Percentiles rank a stretch among this genome's conserved stretches.
These are phyloP conservation scores for Xiphophorus couchianus DNA, from an alignment of 2,113 vertebrate species.

Conservation along the genomic window DNA sequence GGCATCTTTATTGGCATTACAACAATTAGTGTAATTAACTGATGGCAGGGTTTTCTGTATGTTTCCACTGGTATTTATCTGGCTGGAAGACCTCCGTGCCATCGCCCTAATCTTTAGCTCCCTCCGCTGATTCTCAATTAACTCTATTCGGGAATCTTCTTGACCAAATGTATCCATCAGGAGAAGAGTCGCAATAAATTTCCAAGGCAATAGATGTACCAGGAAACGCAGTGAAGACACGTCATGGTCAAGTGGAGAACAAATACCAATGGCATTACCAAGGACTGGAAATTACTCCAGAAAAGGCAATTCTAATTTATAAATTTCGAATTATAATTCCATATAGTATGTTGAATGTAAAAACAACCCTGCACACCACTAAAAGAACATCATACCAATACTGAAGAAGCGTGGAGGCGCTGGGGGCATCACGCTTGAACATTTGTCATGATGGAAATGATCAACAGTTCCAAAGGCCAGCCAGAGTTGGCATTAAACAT, in stretches of 20 bases:
- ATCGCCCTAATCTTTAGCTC: neutral
- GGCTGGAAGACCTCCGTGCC: neutral
- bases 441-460: neutral
- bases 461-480: neutral
- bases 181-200: neutral
- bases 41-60: neutral
- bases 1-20: too few species aligned
- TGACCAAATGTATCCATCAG: neutral
- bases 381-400: neutral
- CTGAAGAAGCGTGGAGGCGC: too few species aligned
- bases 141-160: neutral
- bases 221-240: neutral
- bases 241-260: neutral
- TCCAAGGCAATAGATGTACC: neutral
- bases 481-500: neutral
- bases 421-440: neutral
- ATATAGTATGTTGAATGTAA: neutral
- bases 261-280: neutral
- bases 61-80: too few species aligned
- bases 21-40: neutral
- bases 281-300: neutral
- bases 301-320: neutral
- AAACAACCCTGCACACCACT: neutral
- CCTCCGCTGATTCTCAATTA: neutral
- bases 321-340: neutral